These are phyloP conservation scores for Encarsia formosa DNA, from an alignment of 2,888 invertebrate genomes.

Conservation along the genomic window DNA sequence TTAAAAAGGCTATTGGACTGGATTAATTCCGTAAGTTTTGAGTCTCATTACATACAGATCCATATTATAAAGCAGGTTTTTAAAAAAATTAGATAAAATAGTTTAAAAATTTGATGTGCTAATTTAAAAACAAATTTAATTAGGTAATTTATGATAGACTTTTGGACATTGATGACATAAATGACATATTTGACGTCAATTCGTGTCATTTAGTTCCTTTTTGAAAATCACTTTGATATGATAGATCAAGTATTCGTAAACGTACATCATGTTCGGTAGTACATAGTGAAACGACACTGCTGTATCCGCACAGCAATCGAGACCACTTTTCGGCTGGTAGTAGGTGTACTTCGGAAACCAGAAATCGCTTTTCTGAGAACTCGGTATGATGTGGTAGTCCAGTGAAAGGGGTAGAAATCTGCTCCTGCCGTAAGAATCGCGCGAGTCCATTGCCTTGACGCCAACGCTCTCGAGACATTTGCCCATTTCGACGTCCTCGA, in stretches of 20 bases:
- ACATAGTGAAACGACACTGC: constrained; percentile 94
- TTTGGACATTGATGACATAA: too few relatives aligned
- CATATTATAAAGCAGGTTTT: too few relatives aligned
- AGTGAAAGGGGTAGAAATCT: constrained; percentile 94
- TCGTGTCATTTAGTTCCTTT: too few relatives aligned
- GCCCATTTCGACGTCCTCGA: constrained; percentile 92
- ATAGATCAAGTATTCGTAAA: constrained; percentile 90
- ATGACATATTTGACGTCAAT: too few relatives aligned
- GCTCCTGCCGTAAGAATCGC: constrained; percentile 79
- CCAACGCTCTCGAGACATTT: constrained; percentile 81
- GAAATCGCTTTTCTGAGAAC: constrained; percentile 69
- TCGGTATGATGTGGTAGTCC: constrained; percentile 87
- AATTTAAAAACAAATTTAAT: too few relatives aligned
- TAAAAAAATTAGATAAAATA: too few relatives aligned
- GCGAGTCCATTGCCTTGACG: constrained; percentile 82
- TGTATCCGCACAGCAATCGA: constrained; percentile 87
- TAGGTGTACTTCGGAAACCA: constrained; percentile 96
- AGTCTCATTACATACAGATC: too few relatives aligned
- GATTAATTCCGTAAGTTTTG: too few relatives aligned
- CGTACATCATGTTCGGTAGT: constrained; percentile 87
- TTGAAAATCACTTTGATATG: too few relatives aligned
- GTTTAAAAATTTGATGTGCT: too few relatives aligned
- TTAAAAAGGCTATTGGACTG: too few relatives aligned
- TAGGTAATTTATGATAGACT: too few relatives aligned
- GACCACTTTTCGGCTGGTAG: constrained; percentile 87